Base-by-base conservation (phyloP, 2,888 invertebrate species). In the Drosophila antonietae region DNA sequence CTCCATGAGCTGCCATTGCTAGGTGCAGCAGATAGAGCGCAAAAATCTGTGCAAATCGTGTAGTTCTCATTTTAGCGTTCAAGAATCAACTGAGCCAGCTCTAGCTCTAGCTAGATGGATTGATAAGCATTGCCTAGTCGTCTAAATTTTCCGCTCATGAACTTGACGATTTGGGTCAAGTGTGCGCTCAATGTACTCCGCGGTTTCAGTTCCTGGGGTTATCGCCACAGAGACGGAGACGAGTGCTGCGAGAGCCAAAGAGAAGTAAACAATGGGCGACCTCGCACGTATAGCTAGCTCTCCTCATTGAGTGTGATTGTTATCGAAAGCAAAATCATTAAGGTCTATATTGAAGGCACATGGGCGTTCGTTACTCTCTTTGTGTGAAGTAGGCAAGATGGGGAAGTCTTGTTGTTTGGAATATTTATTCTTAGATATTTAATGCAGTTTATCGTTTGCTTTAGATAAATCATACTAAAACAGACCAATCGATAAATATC, bases 91-190 rank as follows among this genome's bases (percentile, higher is more conserved):
- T 85, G 76, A 84, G 68, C 58, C 39, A 1, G 4, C n/a, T 41
- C n/a, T n/a, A n/a, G 7, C 18, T 18, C 49, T 35, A 8, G 33
- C 28, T 9, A 12, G 31, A 49, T 31, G n/a, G 31, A 31, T n/a
- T 65, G 84, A 83, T 83, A 83, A 86, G 72, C 70, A 7, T 1
- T 31, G 59, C 46, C 67, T 58, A 44, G 51, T 43, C 35, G 52
- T 55, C 59, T 57, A 51, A 60, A 53, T 51, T 60, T 58, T 58
- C 53, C 67, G 78, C 82, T 69, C 84, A 78, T 84, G 84, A 84
- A 87, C 84, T 84, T 87, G 74, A 64, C 44, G 55, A 73, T 67
- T 55, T 78, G 76, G 87, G 82, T 87, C 84, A 84, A 84, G 84
- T 81, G 46, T 68, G 68, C 61, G 72, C 80, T 73, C 78, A 59